A percentile compares a stretch with the other conserved stretches of the same genome.
Evolutionary conservation across 1,140 invertebrate species (phyloP).

Genomic region (Rhizoglyphus robini): DNA sequence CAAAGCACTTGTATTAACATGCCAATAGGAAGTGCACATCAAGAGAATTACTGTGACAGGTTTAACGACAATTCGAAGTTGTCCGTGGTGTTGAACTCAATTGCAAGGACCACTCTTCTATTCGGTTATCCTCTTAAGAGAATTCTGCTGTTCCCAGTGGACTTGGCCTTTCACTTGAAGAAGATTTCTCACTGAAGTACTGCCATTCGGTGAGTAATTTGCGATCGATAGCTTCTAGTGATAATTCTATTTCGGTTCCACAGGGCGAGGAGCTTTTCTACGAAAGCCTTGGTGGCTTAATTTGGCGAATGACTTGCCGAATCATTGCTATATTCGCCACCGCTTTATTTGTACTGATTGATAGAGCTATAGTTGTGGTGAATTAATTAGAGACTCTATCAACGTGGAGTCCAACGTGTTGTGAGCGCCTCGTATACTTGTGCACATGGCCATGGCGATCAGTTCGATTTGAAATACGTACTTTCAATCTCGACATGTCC

Average conservation of each 20-base stretch:
- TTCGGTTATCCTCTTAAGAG: conserved; percentile 14
- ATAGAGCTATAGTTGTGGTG: no score
- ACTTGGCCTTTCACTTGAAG: conserved; percentile 15
- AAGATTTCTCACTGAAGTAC: conserved; percentile 14
- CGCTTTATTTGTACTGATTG: no score
- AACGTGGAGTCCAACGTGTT: no score
- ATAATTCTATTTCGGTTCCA: not conserved
- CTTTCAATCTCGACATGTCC: no score
- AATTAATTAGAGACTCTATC: no score
- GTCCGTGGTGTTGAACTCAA: not conserved
- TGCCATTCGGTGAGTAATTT: conserved; percentile 10
- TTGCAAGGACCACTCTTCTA: not conserved
- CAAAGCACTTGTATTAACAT: not conserved
- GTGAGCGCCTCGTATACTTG: no score
- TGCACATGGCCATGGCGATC: no score
- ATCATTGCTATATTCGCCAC: no score
- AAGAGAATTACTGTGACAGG: not conserved
- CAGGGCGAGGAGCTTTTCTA: not conserved
- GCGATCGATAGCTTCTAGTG: not conserved
- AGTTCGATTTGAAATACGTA: no score
- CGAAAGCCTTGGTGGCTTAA: conserved; percentile 14
- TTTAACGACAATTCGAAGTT: not conserved
- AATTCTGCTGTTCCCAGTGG: conserved; percentile 3
- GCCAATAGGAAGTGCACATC: not conserved
- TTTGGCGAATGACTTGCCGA: no score